A percentile compares a stretch with the other conserved stretches of the same genome.
Evolutionary conservation across 2,113 vertebrate genomes (phyloP).

Genomic region (Alaudala cheleensis): DNA sequence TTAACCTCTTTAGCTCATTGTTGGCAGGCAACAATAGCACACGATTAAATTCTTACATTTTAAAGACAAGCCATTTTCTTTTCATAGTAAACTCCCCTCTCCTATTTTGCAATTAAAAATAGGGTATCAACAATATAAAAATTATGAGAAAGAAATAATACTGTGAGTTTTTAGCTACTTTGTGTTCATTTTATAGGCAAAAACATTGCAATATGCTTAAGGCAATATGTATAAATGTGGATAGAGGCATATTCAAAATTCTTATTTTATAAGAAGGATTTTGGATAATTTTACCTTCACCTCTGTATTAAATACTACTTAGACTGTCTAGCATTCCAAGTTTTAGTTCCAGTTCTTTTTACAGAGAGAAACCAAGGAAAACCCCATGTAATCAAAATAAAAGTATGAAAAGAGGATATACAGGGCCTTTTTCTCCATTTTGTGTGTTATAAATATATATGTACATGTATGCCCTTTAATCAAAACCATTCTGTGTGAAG

Average conservation of each 20-base stretch:
- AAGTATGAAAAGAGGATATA: neutral
- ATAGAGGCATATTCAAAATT: neutral
- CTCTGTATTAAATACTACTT: neutral
- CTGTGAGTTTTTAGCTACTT: neutral
- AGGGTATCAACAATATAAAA: constrained; percentile 34
- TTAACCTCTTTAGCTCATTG: constrained; percentile 78
- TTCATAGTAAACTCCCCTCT: constrained; percentile 33
- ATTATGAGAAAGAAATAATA: constrained; percentile 26
- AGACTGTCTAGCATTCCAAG: neutral
- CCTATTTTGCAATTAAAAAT: constrained; percentile 42
- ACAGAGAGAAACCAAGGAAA: neutral
- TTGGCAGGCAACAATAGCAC: constrained; percentile 74
- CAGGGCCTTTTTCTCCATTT: neutral
- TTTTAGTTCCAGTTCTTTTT: neutral
- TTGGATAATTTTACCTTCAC: neutral
- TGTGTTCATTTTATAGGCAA: neutral
- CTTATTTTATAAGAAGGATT: neutral
- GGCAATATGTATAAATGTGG: neutral
- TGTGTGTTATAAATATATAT: neutral
- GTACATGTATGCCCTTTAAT: neutral
- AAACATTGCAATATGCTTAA: neutral
- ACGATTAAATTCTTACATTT: constrained; percentile 66
- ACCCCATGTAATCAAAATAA: neutral
- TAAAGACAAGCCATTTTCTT: constrained; percentile 65
- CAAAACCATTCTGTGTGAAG: neutral